Base-by-base conservation (phyloP, 2,888 invertebrate genomes). In the Isoperla grammatica region DNA sequence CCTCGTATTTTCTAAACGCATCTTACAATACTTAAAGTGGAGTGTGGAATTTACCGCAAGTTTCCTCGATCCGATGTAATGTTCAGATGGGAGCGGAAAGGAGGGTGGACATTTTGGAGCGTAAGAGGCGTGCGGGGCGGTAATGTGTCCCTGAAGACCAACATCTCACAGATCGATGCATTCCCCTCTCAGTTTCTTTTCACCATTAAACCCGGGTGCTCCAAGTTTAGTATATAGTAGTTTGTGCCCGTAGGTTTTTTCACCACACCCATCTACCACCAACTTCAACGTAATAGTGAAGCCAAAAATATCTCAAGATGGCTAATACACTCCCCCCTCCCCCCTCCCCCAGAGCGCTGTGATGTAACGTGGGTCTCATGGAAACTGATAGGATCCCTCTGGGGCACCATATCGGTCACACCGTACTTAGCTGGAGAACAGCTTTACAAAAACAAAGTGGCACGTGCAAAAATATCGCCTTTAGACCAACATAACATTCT, bases 101-200 rank as follows among this genome's bases (percentile, higher is more conserved):
- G 8, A 35, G 39, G 53, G 53, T 39, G 53, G 53, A 53, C 53
- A 37, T 53, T 53, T 53, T 22, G 53, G 40, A 29, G 29, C 29
- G 29, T 17, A 17, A 53, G 12, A 23, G n/a, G 48, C 17, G 37
- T 13, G 35, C 19, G 19, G 20, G 48, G 35, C 13, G 45, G 20
- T 56, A 57, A 60, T 60, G 57, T 50, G 42, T 60, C 56, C 53
- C 60, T 40, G 49, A 56, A 43, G 56, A 48, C 22, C 42, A 42
- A 56, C 49, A 49, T 57, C 50, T 57, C 56, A 60, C 49, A 60
- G 49, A 50, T 60, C 50, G 49, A 60, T 60, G 56, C 23, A 23
- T 43, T 15, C 15, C 22, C 46, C 37, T 20, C 23, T 39, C 57
- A 12, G 48, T 22, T 59, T 59, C 48, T 57, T 59, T 59, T 59